Evolutionary conservation across 2,888 invertebrate genomes (phyloP).

Genomic region (Trachelus iudaicus): DNA sequence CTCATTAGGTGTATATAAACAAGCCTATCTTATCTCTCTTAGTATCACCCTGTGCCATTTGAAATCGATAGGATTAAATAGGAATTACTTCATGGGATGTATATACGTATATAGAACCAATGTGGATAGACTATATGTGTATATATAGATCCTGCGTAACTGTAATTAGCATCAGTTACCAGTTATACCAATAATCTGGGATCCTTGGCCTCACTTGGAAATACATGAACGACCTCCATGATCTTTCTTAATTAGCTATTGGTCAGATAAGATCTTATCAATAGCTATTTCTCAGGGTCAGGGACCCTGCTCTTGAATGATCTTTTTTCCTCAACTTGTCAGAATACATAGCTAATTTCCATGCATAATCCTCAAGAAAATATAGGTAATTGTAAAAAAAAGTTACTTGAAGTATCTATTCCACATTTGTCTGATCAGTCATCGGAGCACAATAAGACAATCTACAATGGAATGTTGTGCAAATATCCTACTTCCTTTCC

Average conservation of each 20-base stretch:
- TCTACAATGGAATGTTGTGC: neutral
- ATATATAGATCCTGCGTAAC: neutral
- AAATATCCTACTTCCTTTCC: neutral
- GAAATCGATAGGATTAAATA: conserved; percentile 4
- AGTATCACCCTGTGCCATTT: neutral
- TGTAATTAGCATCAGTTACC: neutral
- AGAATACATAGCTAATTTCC: neutral
- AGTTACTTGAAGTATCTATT: neutral
- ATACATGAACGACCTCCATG: neutral
- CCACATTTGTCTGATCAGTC: neutral
- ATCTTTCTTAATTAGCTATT: neutral
- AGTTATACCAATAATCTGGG: neutral
- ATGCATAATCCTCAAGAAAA: neutral
- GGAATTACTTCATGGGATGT: neutral
- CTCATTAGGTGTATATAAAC: neutral
- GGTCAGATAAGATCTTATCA: neutral
- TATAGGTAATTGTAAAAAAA: neutral
- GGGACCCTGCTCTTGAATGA: neutral
- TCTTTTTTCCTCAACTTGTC: neutral
- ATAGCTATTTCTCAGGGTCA: neutral
- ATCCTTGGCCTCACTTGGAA: neutral
- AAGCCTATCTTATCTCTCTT: neutral
- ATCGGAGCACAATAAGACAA: neutral
- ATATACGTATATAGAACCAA: neutral
- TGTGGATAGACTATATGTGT: neutral